Evolutionary conservation across 2,113 vertebrate genomes (phyloP), one percentile per base, ranked within the genome.

Genomic region (Spilogale gracilis): DNA sequence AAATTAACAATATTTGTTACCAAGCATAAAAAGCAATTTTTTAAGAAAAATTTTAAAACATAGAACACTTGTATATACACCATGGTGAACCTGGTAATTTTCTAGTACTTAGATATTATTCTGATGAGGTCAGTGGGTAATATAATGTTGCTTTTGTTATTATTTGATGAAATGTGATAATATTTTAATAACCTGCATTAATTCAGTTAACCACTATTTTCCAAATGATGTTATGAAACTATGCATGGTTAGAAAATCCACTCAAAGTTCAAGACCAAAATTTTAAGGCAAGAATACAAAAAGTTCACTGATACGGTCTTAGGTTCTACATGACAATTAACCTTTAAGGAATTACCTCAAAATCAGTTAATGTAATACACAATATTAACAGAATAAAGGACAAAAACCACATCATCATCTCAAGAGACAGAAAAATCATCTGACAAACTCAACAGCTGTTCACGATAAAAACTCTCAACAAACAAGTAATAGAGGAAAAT

Each of bases 1-100:
- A 94, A 83, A 87, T 38, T 78, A 56, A 74, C 6, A 83, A 32
- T 60, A 89, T 69, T 83, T 48, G 43, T 50, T 94, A 74, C 2
- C 65, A 89, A 81, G 65, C 45, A 73, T n/a, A 96, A 93, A 83
- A 91, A 21, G 50, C 30, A 94, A 94, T 9, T 71, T 96, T 85
- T 90, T 23, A 74, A 76, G 20, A 81, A 60, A 69, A 82, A 90
- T 82, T 21, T 38, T 43, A 82, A 88, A 88, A 25, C 50, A 50
- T 25, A 7, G 48, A 87, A 96, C 93, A 88, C 16, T 1, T 90
- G 13, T 20, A 38, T 69, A 38, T 58, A 27, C 16, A 73, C 63
- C 32, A 94, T 12, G 1, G 2, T 45, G 45, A 85, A 16, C 58
- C 16, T 79, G 71, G 2, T 87, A 84, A 87, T 38, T 94, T 96